These are phyloP conservation scores for Cisticola juncidis DNA, from an alignment of 2,113 vertebrate genomes.

Conservation along the genomic window DNA sequence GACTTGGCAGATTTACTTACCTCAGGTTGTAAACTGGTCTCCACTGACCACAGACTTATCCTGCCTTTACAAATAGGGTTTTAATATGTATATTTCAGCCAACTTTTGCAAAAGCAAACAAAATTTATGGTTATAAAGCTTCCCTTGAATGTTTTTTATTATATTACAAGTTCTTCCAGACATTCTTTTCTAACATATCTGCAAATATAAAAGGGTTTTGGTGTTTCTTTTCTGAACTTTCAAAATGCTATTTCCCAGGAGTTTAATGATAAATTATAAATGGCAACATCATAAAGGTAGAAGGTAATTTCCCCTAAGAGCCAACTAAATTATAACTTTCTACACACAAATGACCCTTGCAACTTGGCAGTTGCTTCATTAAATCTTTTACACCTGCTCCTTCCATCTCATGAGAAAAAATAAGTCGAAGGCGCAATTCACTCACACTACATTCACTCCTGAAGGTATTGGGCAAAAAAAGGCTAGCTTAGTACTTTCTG, in stretches of 20 bases:
- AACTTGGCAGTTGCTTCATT: slow-evolving; percentile 72
- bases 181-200: background rate
- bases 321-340: slow-evolving; percentile 71
- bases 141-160: background rate
- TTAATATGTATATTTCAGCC: background rate
- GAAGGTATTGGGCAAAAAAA: background rate
- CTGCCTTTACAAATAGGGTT: background rate
- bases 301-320: slow-evolving; percentile 73
- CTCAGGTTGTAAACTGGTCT: background rate
- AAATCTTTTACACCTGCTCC: slow-evolving; percentile 67
- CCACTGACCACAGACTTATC: background rate
- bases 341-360: slow-evolving; percentile 65
- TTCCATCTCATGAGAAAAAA: slow-evolving; percentile 55
- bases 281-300: slow-evolving; percentile 47
- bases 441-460: background rate
- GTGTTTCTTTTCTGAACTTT: background rate
- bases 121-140: background rate
- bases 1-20: background rate
- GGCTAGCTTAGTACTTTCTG: background rate
- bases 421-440: slow-evolving; percentile 43
- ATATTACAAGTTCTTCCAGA: background rate
- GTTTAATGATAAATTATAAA: slow-evolving; percentile 60
- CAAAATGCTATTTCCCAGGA: slow-evolving; percentile 21
- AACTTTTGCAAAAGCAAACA: background rate
- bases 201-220: background rate